These are phyloP conservation scores for Artibeus jamaicensis DNA, from an alignment of 2,797 vertebrate species.

Conservation along the genomic window DNA sequence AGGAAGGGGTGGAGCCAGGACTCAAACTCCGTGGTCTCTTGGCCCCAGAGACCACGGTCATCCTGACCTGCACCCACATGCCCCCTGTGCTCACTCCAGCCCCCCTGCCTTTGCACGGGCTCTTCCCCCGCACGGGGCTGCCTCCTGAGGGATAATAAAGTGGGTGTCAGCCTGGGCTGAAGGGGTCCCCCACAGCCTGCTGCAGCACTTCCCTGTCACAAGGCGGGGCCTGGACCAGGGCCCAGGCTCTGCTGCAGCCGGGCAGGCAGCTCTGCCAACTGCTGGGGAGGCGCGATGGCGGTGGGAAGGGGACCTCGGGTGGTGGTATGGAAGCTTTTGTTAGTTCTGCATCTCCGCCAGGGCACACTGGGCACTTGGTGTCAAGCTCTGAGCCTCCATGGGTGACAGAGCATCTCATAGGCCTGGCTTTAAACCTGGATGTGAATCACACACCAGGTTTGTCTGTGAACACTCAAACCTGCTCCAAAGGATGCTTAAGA, in stretches of 20 bases:
- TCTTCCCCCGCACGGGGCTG: too few species aligned
- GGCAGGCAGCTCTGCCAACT: neutral
- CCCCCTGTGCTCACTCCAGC: neutral
- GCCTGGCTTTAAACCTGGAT: neutral
- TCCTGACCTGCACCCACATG: rapidly evolving
- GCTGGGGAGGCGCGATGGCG: neutral
- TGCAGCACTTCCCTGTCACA: neutral
- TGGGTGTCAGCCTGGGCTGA: neutral
- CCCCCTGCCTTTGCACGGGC: neutral
- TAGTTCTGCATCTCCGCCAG: neutral
- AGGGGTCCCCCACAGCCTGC: neutral
- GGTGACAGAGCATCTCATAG: neutral
- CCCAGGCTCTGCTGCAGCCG: neutral
- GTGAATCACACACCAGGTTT: neutral
- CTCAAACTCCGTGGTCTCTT: neutral
- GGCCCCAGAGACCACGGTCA: neutral
- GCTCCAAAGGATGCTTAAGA: neutral
- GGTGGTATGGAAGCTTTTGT: neutral
- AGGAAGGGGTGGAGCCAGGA: neutral
- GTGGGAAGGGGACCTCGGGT: neutral
- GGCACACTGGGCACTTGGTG: neutral
- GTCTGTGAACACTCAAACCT: neutral
- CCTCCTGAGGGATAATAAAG: neutral
- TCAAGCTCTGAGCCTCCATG: neutral
- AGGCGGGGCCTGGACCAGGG: neutral